phyloP scores from a whole-genome alignment of 2,888 invertebrate species.

The Plagiodera versicolora region DNA sequence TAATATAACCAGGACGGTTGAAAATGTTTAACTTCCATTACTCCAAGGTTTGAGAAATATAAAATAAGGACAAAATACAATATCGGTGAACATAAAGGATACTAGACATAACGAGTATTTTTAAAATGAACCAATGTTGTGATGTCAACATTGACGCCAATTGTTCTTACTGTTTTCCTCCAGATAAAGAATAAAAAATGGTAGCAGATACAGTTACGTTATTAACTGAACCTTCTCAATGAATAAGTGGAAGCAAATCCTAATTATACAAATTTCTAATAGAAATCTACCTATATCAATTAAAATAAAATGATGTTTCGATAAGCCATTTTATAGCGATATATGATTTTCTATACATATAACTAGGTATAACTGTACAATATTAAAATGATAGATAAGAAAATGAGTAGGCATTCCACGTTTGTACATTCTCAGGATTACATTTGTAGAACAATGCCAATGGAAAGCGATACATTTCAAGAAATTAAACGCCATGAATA shows the following conservation, averaged over 20 bases:
- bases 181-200: too few relatives aligned
- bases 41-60: too few relatives aligned
- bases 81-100: too few relatives aligned
- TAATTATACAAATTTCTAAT: conserved; percentile 11
- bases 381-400: background rate
- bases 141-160: too few relatives aligned
- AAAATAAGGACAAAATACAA: too few relatives aligned
- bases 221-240: background rate
- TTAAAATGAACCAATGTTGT: too few relatives aligned
- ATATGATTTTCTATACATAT: background rate
- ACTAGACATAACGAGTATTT: too few relatives aligned
- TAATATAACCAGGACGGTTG: too few relatives aligned
- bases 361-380: background rate
- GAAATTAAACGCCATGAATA: too few relatives aligned
- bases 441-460: background rate
- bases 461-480: conserved; percentile 3
- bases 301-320: conserved; percentile 5
- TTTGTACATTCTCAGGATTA: background rate
- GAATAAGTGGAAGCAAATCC: background rate
- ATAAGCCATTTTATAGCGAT: background rate
- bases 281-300: conserved; percentile 12
- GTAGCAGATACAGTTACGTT: too few relatives aligned
- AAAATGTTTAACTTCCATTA: too few relatives aligned
- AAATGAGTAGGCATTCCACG: background rate
- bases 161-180: too few relatives aligned